A percentile compares a stretch with the other conserved stretches of the same genome.
Conservation (phyloP, 2,113 vertebrate species). For the Rallus limicola region DNA sequence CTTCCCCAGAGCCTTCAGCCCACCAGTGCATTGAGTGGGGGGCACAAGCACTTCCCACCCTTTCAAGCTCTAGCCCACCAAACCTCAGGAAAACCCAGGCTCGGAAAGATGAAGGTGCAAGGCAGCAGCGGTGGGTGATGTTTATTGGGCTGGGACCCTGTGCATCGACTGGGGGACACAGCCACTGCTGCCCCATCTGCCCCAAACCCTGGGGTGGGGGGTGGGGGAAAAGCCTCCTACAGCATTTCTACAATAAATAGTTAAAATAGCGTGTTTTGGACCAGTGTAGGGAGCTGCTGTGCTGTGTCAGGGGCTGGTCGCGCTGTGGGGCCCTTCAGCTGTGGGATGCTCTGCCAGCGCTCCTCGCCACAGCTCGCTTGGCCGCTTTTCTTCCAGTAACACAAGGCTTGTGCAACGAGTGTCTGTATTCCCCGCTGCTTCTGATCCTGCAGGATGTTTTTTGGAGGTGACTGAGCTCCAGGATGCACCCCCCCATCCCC, state of each 20-base stretch:
- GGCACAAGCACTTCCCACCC: rapidly evolving
- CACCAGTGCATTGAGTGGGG: rapidly evolving
- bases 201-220: rapidly evolving
- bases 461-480: neutral
- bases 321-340: rapidly evolving
- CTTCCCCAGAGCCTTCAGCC: neutral
- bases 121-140: neutral
- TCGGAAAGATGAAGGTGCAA: rapidly evolving
- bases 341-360: neutral
- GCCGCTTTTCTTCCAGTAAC: neutral
- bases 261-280: rapidly evolving
- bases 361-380: neutral
- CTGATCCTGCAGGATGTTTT: neutral
- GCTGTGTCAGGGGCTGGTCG: neutral
- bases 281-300: rapidly evolving
- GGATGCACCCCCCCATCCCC: neutral
- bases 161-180: rapidly evolving
- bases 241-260: neutral
- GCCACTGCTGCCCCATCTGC: neutral
- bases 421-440: neutral
- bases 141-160: neutral
- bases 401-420: neutral
- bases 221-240: neutral
- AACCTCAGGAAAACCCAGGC: neutral
- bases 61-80: neutral